Conservation (phyloP, 2,113 vertebrate genomes). For the Haplotaxodon microlepis region DNA sequence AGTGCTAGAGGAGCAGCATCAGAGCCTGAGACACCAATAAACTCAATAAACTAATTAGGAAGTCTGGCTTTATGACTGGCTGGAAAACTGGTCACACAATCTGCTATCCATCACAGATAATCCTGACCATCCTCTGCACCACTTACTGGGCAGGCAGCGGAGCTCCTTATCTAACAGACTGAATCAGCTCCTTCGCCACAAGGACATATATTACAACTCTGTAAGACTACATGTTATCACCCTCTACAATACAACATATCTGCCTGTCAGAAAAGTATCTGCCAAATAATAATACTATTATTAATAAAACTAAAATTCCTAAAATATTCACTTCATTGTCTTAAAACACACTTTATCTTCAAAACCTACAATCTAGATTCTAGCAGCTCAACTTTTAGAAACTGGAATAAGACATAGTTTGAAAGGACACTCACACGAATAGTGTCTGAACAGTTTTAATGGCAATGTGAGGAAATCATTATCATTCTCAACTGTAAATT, state of each 20-base stretch:
- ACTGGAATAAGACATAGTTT: background rate
- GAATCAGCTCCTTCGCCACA: background rate
- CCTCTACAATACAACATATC: background rate
- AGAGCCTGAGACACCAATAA: background rate
- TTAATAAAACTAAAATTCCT: background rate
- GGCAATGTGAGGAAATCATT: background rate
- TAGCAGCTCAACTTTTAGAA: background rate
- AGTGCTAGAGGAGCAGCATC: background rate
- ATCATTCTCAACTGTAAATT: background rate
- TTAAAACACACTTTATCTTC: background rate
- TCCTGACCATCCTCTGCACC: background rate
- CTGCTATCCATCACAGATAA: background rate
- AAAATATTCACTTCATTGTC: background rate
- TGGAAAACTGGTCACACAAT: background rate
- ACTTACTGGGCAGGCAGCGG: background rate
- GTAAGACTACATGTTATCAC: background rate
- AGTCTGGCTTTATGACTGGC: background rate
- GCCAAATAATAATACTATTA: background rate
- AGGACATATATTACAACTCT: background rate
- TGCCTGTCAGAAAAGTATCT: background rate
- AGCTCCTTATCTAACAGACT: background rate
- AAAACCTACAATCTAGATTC: background rate
- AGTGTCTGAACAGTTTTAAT: background rate
- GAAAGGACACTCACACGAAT: background rate
- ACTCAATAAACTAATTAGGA: background rate